Evolutionary conservation across 1,140 invertebrate species (phyloP), one percentile per base, ranked within the genome.

Genomic region (Diuraphis noxia): DNA sequence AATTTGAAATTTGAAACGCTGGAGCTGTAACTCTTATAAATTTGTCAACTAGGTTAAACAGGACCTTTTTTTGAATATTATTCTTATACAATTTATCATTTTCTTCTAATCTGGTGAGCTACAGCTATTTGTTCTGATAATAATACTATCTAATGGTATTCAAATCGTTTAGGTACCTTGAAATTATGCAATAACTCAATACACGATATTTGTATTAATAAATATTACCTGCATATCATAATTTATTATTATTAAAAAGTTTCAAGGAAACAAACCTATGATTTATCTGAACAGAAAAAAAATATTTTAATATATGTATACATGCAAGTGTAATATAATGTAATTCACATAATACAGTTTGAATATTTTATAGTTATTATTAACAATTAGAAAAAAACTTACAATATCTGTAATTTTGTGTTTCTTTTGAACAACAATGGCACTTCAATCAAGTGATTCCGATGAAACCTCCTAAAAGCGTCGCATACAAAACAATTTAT

Each of bases 351-450:
- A 43, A 43, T n/a, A 72, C n/a, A 21, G n/a, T 13, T n/a, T n/a
- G 13, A n/a, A 72, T 46, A n/a, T 40, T 40, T 40, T 9, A 25
- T 10, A 8, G 6, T 17, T 23, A 84, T 84, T 30, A 30, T 17
- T 46, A 49, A 19, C 30, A 46, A 43, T 19, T 34, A 36, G 49
- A 1, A 43, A 25, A 79, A 49, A 86, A 91, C 89, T 91, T 34
- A 91, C 89, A 91, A 81, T 82, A 91, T 91, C 36, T 91, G 77
- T 30, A 91, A 4, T 82, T 91, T 81, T n/a, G 34, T 25, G 34
- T 91, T 91, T 52, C 72, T 91, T 38, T 91, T 77, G 43, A 91
- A 91, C 77, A 91, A 52, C 77, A 91, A 30, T 34, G 89, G 89
- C 25, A 91, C 43, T 21, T 91, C 89, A 13, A 91, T 49, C 43